Base-by-base conservation (phyloP, 2,888 invertebrate species). In the Amblyteles armatorius region DNA sequence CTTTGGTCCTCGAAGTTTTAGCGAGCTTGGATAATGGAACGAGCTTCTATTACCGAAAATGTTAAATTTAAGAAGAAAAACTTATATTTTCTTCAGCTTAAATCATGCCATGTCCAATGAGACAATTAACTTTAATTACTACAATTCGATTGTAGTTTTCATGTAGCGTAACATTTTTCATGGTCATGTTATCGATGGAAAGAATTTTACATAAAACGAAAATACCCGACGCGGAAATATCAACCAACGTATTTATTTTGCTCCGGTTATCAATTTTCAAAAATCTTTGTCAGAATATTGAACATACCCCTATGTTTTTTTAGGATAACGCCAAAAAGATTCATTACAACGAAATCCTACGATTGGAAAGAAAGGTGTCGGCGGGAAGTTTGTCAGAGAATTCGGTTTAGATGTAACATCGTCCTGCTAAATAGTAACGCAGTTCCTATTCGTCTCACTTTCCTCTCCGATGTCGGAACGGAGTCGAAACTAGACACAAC, bases 341-440 rank as follows among this genome's bases (percentile, higher is more conserved):
- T 36, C 1, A 36, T 9, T 9, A 36, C 36, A 6, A 9, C 7
- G 0, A 36, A 9, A 36, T 36, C 1, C 36, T 44, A 44, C 76
- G 44, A 48, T 13, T 69, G 11, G n/a, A 69, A 13, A 52, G 71
- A 40, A 69, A 36, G 44, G 50, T 44, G 44, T 19, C 33, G n/a
- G 19, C 65, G 22, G 33, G 19, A 57, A n/a, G 40, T 44, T 40
- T 50, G 52, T 60, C n/a, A 48, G 68, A 22, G 63, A 71, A 82
- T 85, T 82, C 72, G 48, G 55, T 82, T 2, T 82, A 73, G 57
- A 44, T 71, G 60, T 68, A 52, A 73, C 69, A 79, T 19, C 55
- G 11, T 29, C 22, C 60, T 16, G 29, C 65, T 79, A 84, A 44
- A 84, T 81, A 68, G 57, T 74, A 68, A 26, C 44, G 40, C 68